Percentiles rank a stretch among this genome's conserved stretches.
Conservation (phyloP, 2,797 vertebrate genomes). For the Australoheros facetus region DNA sequence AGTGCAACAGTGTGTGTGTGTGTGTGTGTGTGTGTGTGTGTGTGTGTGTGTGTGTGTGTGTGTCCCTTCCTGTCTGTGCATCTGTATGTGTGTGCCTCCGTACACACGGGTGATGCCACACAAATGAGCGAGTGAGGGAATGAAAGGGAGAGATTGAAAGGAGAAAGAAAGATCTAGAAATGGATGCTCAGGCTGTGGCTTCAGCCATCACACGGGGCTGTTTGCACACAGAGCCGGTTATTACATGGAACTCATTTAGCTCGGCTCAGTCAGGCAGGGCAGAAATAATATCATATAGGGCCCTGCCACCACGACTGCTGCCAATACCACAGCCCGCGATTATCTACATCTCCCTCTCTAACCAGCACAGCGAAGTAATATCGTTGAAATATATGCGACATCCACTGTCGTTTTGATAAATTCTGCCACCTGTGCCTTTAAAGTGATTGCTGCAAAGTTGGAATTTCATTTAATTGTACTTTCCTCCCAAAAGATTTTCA, state of each 20-base stretch:
- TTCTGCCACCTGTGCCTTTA: slow-evolving; percentile 14
- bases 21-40: not conserved
- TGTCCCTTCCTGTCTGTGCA: not conserved
- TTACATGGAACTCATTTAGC: slow-evolving; percentile 80
- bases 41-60: not conserved
- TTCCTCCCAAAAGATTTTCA: not conserved
- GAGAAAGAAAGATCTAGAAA: slow-evolving; percentile 72
- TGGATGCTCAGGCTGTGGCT: slow-evolving; percentile 70
- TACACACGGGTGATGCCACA: slow-evolving; percentile 35
- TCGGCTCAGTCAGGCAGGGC: slow-evolving; percentile 80
- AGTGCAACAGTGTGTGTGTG: slow-evolving; percentile 40
- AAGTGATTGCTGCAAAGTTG: not conserved
- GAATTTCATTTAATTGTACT: slow-evolving; percentile 18
- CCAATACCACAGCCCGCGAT: slow-evolving; percentile 46
- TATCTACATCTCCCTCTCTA: slow-evolving; percentile 57
- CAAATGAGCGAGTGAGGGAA: slow-evolving; percentile 67
- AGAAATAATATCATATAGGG: slow-evolving; percentile 71
- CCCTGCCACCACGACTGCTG: slow-evolving; percentile 55
- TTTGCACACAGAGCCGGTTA: slow-evolving; percentile 77
- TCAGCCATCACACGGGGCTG: slow-evolving; percentile 62
- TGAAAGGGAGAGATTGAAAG: slow-evolving; percentile 63
- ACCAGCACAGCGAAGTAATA: slow-evolving; percentile 47
- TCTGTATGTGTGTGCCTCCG: slow-evolving; percentile 2
- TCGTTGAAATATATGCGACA: slow-evolving; percentile 4
- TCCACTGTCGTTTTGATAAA: slow-evolving; percentile 14